Conservation (phyloP, 1,140 invertebrate species). For the Formica selysi region DNA sequence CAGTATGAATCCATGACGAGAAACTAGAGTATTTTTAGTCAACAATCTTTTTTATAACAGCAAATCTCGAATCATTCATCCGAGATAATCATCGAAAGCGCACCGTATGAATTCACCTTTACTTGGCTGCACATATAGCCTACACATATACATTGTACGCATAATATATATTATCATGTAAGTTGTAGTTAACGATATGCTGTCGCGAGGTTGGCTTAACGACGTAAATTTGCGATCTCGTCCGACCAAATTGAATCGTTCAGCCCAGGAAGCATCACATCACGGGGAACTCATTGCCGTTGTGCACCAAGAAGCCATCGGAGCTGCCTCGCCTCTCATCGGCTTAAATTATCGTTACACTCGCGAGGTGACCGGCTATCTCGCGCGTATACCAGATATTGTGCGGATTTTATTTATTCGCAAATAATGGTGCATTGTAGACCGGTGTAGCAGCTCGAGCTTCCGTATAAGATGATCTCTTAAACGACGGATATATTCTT, state of each 20-base stretch:
- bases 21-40: not conserved
- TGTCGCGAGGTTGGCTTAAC: slow-evolving; percentile 56
- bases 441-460: not conserved
- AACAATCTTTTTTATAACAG: not conserved
- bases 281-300: slow-evolving; percentile 35
- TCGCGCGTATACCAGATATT: slow-evolving; percentile 7
- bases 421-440: slow-evolving; percentile 48
- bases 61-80: not conserved
- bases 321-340: not conserved
- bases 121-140: slow-evolving; percentile 23
- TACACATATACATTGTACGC: not conserved
- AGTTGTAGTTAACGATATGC: slow-evolving; percentile 66
- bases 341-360: slow-evolving; percentile 43
- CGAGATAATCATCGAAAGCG: not conserved
- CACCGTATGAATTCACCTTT: slow-evolving; percentile 14
- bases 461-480: slow-evolving; percentile 51
- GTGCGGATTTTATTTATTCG: slow-evolving; percentile 47
- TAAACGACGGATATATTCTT: slow-evolving; percentile 21
- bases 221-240: slow-evolving; percentile 70
- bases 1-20: not conserved
- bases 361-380: not conserved
- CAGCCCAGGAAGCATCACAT: slow-evolving; percentile 61
- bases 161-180: slow-evolving; percentile 49
- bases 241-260: slow-evolving; percentile 69
- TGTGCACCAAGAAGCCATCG: slow-evolving; percentile 20